Evolutionary conservation across 2,113 vertebrate species (phyloP).

Genomic region (Brienomyrus longianalis): DNA sequence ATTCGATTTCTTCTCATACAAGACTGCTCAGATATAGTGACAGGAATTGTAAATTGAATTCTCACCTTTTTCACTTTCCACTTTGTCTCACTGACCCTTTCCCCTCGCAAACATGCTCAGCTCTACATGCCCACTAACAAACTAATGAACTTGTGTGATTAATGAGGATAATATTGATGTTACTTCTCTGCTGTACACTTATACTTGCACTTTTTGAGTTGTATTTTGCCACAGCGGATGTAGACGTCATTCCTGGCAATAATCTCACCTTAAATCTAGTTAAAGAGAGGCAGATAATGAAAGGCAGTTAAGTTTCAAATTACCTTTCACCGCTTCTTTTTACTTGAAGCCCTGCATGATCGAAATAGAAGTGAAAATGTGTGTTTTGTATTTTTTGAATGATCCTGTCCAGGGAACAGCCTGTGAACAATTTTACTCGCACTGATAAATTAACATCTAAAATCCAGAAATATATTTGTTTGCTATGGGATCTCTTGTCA

Average conservation of each 20-base stretch:
- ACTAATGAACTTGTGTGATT: not conserved
- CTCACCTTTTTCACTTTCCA: not conserved
- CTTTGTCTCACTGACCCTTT: not conserved
- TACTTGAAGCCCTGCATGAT: not conserved
- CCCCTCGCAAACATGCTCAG: not conserved
- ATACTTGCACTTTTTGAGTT: not conserved
- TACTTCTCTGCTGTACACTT: not conserved
- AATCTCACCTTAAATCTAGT: not conserved
- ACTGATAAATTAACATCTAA: not conserved
- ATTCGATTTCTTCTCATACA: not conserved
- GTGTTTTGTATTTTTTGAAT: slow-evolving; percentile 2
- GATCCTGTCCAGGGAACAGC: not conserved
- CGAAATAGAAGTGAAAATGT: not conserved
- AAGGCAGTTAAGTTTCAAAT: not conserved
- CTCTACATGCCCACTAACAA: not conserved
- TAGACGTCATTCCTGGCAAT: not conserved
- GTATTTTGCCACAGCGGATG: not conserved
- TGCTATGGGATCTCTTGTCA: not conserved
- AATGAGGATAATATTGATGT: slow-evolving; percentile 10
- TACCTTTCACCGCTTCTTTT: not conserved
- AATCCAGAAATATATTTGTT: not conserved
- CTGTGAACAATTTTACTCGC: not conserved
- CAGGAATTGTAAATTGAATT: not conserved
- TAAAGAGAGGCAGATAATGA: not conserved
- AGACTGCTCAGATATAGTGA: not conserved